Conservation (phyloP, 2,888 invertebrate genomes). For the Cantharis flavilabris region DNA sequence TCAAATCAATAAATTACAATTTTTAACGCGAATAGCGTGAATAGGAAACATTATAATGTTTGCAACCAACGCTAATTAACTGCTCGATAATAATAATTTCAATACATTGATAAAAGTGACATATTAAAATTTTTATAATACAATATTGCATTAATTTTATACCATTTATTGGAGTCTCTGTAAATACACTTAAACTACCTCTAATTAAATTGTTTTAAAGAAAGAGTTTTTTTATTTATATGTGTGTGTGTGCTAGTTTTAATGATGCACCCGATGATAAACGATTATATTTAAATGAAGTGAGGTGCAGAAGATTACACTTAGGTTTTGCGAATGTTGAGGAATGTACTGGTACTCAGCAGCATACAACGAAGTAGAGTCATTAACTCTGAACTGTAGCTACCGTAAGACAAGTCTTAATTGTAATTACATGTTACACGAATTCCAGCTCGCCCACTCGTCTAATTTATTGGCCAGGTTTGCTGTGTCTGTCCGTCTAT, state of each 20-base stretch:
- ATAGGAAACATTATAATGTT: not conserved
- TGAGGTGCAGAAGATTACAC: constrained; percentile 1
- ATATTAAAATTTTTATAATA: not conserved
- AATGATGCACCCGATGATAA: not conserved
- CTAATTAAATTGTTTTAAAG: not conserved
- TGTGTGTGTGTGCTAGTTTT: not conserved
- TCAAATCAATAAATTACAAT: not conserved
- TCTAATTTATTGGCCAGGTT: constrained; percentile 47
- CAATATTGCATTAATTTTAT: not conserved
- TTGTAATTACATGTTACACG: constrained; percentile 49
- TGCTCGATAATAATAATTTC: not conserved
- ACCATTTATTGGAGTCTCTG: not conserved
- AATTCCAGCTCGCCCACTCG: constrained; percentile 48
- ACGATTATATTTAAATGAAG: not conserved
- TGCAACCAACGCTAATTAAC: not conserved
- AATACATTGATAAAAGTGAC: not conserved
- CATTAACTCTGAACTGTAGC: constrained; percentile 35
- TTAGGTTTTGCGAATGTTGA: constrained; percentile 1
- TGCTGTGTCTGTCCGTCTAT: constrained; percentile 36
- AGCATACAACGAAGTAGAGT: constrained; percentile 28
- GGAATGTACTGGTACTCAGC: constrained; percentile 17
- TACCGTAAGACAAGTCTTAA: constrained; percentile 48
- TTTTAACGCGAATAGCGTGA: not conserved
- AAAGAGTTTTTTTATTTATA: not conserved
- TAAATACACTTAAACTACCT: not conserved